Base-by-base conservation (phyloP, 2,113 vertebrate genomes). In the Phrynocephalus versicolor region DNA sequence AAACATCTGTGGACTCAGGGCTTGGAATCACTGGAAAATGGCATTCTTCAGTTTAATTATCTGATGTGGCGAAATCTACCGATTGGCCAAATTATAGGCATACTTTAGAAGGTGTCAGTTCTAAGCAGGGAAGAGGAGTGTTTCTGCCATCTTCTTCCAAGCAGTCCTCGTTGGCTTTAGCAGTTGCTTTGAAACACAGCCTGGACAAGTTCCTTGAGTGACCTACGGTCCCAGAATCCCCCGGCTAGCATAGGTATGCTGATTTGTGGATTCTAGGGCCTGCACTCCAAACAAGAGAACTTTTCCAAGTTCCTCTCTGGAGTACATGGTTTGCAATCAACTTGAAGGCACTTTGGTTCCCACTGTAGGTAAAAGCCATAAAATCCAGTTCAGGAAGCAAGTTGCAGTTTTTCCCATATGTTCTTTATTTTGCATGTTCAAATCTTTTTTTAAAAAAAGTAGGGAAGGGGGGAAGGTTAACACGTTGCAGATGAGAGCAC, bases 381-480 rank as follows among this genome's bases (percentile, higher is more conserved):
- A 81, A 18, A 82, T 16, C 14, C 41, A 60, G 82, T 1, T 12
- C 82, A 88, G 75, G 70, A 88, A 89, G 70, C 86, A 1, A 71
- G 75, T 91, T 88, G 70, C 19, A 86, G 30, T 41, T 71, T 70
- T 70, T n/a, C 3, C 35, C 21, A 89, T 57, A 64, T 35, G 30
- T 65, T 37, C 85, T 80, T 25, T 84, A 73, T 70, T 82, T 92
- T 83, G 27, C 86, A 84, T 33, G 65, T 77, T 51, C 33, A 72
- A 45, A 75, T 41, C 71, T 89, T 88, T 41, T 69, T 89, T 88
- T 78, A 18, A 78, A 45, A 85, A 91, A 58, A 33, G 15, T 2
- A 71, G 35, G 71, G 6, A 14, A 57, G 71, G 60, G n/a, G 41
- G 18, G 58, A 16, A 60, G 45, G 33, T 69, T 86, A 76, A 82